Base-by-base conservation (phyloP, 2,888 invertebrate genomes). In the Sesia apiformis region DNA sequence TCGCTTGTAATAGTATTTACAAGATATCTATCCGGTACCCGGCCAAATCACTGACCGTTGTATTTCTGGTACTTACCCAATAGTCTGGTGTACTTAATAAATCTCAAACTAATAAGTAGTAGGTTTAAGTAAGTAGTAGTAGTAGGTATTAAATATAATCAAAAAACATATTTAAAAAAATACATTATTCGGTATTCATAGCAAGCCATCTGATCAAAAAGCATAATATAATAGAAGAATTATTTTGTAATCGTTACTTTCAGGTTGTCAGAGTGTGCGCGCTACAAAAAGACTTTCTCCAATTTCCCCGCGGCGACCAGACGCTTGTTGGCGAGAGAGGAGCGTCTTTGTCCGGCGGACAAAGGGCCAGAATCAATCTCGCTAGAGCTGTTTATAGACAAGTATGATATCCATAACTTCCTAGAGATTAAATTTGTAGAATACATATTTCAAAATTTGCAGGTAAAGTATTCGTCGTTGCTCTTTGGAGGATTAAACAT, bases 271-370 rank as follows among this genome's bases (percentile, higher is more conserved):
- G 88, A 65, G 93, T 92, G 0, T 94, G 94, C 69, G 93, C 94
- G 3, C 83, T 95, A 51, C 91, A 92, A 67, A 91, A 92, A 72
- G 96, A 97, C 74, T 92, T 96, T 68, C 91, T 93, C 62, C 93
- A 93, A 68, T 91, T 94, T 60, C 90, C 92, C 6, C 90, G 93
- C 62, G 93, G 94, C 2, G 95, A 93, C 67, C 90, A 91, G 76
- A 96, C 95, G 0, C 81, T 95, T 51, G 94, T 97, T 3, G 96
- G 96, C n/a, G 96, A 96, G 68, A 85, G 93, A 63, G 96, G 96
- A 7, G 93, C 94, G 8, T 94, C 94, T 40, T 80, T 97, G 61
- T 94, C 95, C 58, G 96, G 96, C 3, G 96, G 96, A 23, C 96
- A 96, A 78, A 92, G 94, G 72, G 96, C 96, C 4, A 91, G 96